Conservation (phyloP, 2,797 vertebrate species). For the Phaenicophaeus curvirostris region DNA sequence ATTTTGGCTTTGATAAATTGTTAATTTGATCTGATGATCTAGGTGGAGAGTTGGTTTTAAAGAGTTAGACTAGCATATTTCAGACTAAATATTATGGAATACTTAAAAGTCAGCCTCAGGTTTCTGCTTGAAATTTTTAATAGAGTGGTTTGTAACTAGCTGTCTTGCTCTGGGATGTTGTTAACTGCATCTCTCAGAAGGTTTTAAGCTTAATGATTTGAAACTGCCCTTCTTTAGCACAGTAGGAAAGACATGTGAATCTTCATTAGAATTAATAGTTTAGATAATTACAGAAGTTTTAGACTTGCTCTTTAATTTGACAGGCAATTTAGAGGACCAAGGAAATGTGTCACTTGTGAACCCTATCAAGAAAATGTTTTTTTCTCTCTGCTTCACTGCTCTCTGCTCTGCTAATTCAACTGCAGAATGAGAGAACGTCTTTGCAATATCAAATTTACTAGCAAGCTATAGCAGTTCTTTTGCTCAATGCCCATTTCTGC, state of each 20-base stretch:
- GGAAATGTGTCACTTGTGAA: conserved; percentile 6
- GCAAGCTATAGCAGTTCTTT: neutral
- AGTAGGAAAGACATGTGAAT: conserved; percentile 6
- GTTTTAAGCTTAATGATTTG: conserved; percentile 22
- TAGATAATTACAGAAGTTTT: conserved; percentile 48
- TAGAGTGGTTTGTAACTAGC: neutral
- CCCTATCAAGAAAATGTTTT: neutral
- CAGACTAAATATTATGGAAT: neutral
- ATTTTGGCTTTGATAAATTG: neutral
- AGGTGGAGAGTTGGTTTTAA: neutral
- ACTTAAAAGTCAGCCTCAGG: neutral
- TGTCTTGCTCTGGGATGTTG: neutral
- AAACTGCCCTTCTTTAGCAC: neutral
- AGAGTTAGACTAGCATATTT: neutral
- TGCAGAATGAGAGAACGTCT: neutral
- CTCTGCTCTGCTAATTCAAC: neutral
- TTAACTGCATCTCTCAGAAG: neutral
- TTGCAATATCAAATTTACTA: neutral
- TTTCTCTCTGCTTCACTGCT: neutral
- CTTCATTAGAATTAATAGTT: conserved; percentile 40
- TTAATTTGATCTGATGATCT: neutral
- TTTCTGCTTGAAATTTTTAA: neutral
- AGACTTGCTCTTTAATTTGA: conserved; percentile 47
- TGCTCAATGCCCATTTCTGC: neutral
- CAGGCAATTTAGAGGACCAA: conserved; percentile 23